Percentiles rank a stretch among this genome's conserved stretches.
Conservation (phyloP, 2,113 vertebrate genomes). For the Gymnorhina tibicen region DNA sequence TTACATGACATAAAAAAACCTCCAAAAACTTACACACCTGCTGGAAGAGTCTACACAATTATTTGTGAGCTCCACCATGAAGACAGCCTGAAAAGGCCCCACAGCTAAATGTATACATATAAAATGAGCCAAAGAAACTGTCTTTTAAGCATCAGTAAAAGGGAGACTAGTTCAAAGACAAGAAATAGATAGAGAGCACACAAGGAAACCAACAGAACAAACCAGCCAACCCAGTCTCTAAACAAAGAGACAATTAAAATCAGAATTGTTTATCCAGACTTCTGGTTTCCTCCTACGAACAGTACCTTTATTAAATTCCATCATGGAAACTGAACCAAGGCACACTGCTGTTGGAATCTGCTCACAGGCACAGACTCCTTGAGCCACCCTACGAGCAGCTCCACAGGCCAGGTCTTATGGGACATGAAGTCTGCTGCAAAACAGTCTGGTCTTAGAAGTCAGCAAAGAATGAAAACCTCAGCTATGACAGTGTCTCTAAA, state of each 20-base stretch:
- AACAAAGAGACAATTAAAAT: not conserved
- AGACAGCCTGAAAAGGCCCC: not conserved
- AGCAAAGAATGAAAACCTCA: not conserved
- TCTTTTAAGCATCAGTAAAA: not conserved
- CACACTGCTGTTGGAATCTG: not conserved
- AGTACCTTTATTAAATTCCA: not conserved
- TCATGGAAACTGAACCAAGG: not conserved
- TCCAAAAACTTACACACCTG: not conserved
- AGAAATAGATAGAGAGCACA: not conserved
- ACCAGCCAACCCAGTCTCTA: not conserved
- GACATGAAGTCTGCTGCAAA: not conserved
- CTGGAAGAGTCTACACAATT: not conserved
- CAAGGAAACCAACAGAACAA: not conserved
- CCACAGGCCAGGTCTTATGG: not conserved
- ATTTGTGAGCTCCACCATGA: not conserved
- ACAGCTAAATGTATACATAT: not conserved
- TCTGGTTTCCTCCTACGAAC: not conserved
- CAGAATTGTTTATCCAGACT: not conserved
- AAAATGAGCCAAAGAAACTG: not conserved
- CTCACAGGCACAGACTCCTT: not conserved
- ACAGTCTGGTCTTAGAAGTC: not conserved
- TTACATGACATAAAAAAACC: fast-evolving
- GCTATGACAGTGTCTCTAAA: not conserved
- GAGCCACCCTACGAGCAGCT: not conserved
- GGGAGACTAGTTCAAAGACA: not conserved